These are phyloP conservation scores for Nylanderia fulva DNA, from an alignment of 1,140 invertebrate species.

Conservation along the genomic window DNA sequence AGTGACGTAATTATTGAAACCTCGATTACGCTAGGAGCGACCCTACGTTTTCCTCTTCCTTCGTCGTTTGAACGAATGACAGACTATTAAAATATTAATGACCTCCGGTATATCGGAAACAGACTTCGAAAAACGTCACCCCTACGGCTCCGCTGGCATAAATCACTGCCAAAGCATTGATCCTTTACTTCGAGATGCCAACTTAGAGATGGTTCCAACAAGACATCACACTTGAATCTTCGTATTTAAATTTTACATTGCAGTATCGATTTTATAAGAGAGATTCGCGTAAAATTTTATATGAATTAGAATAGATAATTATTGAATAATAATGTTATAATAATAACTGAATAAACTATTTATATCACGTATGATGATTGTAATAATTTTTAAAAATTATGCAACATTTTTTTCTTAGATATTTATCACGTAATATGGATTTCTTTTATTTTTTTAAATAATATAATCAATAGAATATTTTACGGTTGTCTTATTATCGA, in stretches of 20 bases:
- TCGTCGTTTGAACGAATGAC: slow-evolving; percentile 66
- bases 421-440: not conserved
- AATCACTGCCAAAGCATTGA: slow-evolving; percentile 59
- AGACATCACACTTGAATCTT: not conserved
- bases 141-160: slow-evolving; percentile 68
- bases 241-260: not conserved
- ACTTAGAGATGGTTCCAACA: not conserved
- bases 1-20: slow-evolving; percentile 84
- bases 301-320: not conserved
- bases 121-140: slow-evolving; percentile 68
- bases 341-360: not conserved
- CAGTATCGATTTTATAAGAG: not conserved
- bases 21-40: slow-evolving; percentile 78
- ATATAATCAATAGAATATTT: not conserved
- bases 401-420: slow-evolving; percentile 2
- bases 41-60: slow-evolving; percentile 58
- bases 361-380: not conserved
- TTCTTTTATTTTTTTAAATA: not conserved
- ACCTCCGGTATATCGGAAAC: slow-evolving; percentile 72
- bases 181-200: slow-evolving; percentile 54
- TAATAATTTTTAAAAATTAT: not conserved
- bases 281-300: not conserved
- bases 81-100: slow-evolving; percentile 83
- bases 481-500: not conserved
- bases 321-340: not conserved